Percentiles rank a stretch among this genome's conserved stretches.
Evolutionary conservation across 2,888 invertebrate species (phyloP).

Genomic region (Unio delphinus): DNA sequence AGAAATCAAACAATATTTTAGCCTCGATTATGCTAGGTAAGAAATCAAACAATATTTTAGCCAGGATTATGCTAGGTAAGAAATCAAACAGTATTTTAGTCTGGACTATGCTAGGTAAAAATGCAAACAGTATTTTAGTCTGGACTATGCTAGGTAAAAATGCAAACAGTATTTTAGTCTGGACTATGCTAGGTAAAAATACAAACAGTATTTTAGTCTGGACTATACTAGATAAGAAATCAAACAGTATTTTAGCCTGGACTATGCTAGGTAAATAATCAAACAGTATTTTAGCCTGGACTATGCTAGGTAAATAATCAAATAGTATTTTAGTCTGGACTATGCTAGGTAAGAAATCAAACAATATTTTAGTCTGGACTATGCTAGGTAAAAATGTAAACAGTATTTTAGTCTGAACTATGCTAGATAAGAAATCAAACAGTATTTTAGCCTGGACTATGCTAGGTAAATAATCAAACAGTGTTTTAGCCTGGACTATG

Average conservation of each 20-base stretch:
- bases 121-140: no score
- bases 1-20: no score
- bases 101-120: no score
- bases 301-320: slow-evolving; percentile 68
- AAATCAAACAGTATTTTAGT: no score
- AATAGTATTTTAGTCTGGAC: slow-evolving; percentile 70
- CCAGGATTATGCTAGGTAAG: no score
- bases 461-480: slow-evolving; percentile 64
- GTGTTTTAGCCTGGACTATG: slow-evolving; percentile 70
- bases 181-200: no score
- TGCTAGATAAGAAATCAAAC: slow-evolving; percentile 65
- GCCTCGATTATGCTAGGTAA: no score
- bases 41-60: no score
- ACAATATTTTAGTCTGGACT: slow-evolving; percentile 70
- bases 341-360: slow-evolving; percentile 65
- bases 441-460: slow-evolving; percentile 71
- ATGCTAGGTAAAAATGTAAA: slow-evolving; percentile 66
- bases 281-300: slow-evolving; percentile 69
- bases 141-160: no score
- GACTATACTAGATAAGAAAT: slow-evolving; percentile 34
- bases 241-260: slow-evolving; percentile 69
- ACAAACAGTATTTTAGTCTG: no score
- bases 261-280: slow-evolving; percentile 67
- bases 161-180: no score
- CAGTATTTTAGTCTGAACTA: slow-evolving; percentile 70